These are phyloP conservation scores for Gulo gulo DNA, from an alignment of 2,113 vertebrate species.

Conservation along the genomic window DNA sequence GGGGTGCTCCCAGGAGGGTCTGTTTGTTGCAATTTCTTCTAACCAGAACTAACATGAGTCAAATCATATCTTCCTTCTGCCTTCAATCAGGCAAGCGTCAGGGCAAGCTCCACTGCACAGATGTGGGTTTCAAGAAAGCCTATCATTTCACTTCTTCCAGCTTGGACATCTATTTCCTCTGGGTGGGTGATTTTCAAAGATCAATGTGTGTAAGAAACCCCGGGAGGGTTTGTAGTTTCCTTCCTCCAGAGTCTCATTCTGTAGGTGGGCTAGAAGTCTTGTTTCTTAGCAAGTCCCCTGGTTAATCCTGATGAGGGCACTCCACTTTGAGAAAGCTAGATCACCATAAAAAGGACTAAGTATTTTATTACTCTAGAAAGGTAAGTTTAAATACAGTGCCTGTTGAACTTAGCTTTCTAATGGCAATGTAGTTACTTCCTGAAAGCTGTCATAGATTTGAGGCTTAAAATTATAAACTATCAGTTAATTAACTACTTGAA, in stretches of 20 bases:
- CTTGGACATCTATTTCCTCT: neutral
- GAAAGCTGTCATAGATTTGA: neutral
- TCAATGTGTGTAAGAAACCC: neutral
- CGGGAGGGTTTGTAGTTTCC: neutral
- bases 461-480: neutral
- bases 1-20: neutral
- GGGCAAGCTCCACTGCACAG: neutral
- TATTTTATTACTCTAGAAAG: neutral
- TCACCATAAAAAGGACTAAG: neutral
- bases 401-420: neutral
- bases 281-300: neutral
- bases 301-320: neutral
- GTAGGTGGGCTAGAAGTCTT: neutral
- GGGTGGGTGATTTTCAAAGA: neutral
- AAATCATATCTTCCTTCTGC: neutral
- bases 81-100: neutral
- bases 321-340: neutral
- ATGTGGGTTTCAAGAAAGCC: neutral
- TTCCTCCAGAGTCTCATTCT: neutral
- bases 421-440: neutral
- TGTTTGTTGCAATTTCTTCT: neutral
- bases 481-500: conserved; percentile 18
- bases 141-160: neutral
- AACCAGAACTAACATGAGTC: neutral
- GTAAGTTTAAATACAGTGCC: neutral